Percentiles rank a stretch among this genome's conserved stretches.
Evolutionary conservation across 2,113 vertebrate genomes (phyloP).

Genomic region (Lasiurus borealis): DNA sequence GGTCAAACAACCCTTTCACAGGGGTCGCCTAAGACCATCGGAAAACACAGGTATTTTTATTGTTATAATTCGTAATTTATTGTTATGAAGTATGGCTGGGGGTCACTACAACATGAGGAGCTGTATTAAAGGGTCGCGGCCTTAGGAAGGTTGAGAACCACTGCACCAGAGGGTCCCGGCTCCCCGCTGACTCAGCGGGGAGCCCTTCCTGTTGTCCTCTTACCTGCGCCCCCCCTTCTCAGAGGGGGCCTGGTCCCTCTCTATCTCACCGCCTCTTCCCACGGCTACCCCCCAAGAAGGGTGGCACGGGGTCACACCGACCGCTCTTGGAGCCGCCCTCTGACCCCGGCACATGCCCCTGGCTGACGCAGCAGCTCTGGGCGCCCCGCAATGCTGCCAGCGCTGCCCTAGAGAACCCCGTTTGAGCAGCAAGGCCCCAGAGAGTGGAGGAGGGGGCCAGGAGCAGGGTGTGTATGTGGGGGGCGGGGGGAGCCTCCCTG

Average conservation of each 20-base stretch:
- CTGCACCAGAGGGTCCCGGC: background rate
- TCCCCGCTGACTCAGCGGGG: background rate
- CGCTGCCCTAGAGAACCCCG: background rate
- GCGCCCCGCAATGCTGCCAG: rapidly evolving
- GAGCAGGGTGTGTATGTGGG: rapidly evolving
- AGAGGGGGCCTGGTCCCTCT: background rate
- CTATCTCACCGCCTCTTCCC: rapidly evolving
- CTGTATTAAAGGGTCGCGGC: too few relatives aligned
- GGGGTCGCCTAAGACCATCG: too few relatives aligned
- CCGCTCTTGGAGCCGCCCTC: rapidly evolving
- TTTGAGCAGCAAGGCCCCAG: too few relatives aligned
- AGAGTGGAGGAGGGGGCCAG: background rate
- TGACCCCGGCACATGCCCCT: rapidly evolving
- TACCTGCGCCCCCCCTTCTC: rapidly evolving
- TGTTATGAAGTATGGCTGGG: too few relatives aligned
- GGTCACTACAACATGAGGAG: too few relatives aligned
- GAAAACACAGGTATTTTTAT: too few relatives aligned
- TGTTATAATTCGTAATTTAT: too few relatives aligned
- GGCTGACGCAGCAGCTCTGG: too few relatives aligned
- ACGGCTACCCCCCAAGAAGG: rapidly evolving
- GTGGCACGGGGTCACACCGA: rapidly evolving
- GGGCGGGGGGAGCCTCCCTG: rapidly evolving
- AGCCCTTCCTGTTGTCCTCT: background rate
- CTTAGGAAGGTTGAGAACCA: too few relatives aligned
- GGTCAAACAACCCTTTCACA: too few relatives aligned